Evolutionary conservation across 2,888 invertebrate genomes (phyloP), one percentile per base, ranked within the genome.

Genomic region (Ethmia dodecea): DNA sequence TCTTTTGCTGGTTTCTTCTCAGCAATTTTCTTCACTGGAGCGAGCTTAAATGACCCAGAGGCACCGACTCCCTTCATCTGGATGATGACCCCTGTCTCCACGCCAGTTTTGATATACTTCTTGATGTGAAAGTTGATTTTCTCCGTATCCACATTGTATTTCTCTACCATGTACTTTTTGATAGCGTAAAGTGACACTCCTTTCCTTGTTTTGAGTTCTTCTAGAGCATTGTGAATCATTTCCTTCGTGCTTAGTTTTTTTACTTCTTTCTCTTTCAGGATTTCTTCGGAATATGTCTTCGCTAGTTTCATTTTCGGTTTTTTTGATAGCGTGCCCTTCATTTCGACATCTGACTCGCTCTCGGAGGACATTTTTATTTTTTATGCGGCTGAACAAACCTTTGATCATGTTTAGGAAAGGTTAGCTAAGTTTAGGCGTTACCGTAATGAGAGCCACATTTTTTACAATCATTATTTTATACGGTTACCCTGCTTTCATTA

Each of bases 101-200:
- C 64, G 0, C 71, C 69, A 0, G 41, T 45, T 45, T 76, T 83
- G 0, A 84, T 49, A 0, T 54, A 45, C 40, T 74, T 81, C 34
- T 81, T 84, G 2, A 84, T 76, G 0, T 69, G 36, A 37, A 65
- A 62, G 5, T 69, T 74, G 0, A 64, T 44, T 53, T 69, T 80
- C 0, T 69, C 66, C 0, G 61, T 60, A 25, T 84, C 62, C 0
- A 75, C 66, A 1, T 58, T 41, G 35, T 64, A 72, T 34, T 63
- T 76, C 11, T 65, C 71, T 1, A 58, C 53, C 3, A 84, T 51
- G 16, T 65, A 69, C 22, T 80, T 83, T 42, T 83, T 84, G 1
- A 84, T 74, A 0, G 84, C 84, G 24, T 79, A 57, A 0, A 80
- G 25, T 0, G 84, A 84, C 0, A 72, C 70, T 0, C 84, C 84